Evolutionary conservation across 2,113 vertebrate genomes (phyloP), one percentile per base, ranked within the genome.

Genomic region (Reinhardtius hippoglossoides): DNA sequence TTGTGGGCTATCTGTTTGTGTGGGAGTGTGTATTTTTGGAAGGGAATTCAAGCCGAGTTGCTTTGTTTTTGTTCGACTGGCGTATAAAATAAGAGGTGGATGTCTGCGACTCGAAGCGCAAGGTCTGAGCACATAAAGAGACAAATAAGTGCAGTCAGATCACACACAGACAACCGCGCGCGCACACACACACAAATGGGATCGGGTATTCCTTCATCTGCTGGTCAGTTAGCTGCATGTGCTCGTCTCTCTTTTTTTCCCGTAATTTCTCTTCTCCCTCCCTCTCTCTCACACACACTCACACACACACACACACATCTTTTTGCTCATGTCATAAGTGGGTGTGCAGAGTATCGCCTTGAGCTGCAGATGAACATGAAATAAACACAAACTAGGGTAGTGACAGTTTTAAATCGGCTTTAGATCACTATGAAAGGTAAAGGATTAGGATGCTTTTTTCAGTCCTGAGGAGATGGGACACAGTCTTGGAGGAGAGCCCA

Each of bases 361-460:
- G 91, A 93, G 91, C 92, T 88, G 88, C 81, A 90, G 89, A 88
- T 91, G 88, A 92, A 91, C 91, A 92, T 87, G 88, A 92, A 92
- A 92, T 88, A 90, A 92, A 92, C 88, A 91, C 90, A 91, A 92
- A 91, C 92, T 91, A 82, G 88, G 88, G 72, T 91, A 87, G 90
- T 92, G 91, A 92, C 90, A 91, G 92, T 92, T 89, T 92, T 87
- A 92, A 92, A 91, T 90, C 91, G 86, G 91, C 91, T 92, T 92
- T 92, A 92, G 90, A 92, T 92, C 91, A 84, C 83, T 91, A 89
- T 92, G 88, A 92, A 91, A 92, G 91, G 92, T 92, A 92, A 91
- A 85, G 92, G 92, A 93, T 93, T 92, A 92, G 88, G 89, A 91
- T 72, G 87, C 88, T 87, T 91, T 87, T 87, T 23, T 88, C 85